Evolutionary conservation across 2,797 vertebrate genomes (phyloP), one percentile per base, ranked within the genome.

Genomic region (Enteromius anoplus): DNA sequence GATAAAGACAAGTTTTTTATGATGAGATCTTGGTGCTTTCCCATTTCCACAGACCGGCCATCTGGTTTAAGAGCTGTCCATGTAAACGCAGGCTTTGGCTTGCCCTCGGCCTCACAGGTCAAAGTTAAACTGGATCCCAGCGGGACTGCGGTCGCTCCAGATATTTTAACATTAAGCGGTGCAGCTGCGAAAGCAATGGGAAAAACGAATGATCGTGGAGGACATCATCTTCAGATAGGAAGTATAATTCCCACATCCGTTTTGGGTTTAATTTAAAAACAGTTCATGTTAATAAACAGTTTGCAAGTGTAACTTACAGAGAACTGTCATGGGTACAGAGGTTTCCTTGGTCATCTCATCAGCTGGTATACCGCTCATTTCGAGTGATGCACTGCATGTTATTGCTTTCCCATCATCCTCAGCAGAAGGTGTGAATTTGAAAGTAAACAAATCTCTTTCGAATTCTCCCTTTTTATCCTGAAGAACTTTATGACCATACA

Each of bases 311-410:
- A 9, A 7, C 94, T 92, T 87, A 95, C 95, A 92, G 26, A 87
- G 81, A 4, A 90, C 82, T 9, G 78, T 78, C 2, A 94, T 62
- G 12, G n/a, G 45, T 47, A 86, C 49, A 0, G 55, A 86, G 71
- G 90, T 91, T 80, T 93, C 89, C 72, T 64, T 91, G 77, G 34
- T 89, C 42, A 3, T 69, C 58, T 85, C 62, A 5, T 87, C 84
- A 0, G 53, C 1, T 0, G 88, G 87, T 21, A 93, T 84, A 1
- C 82, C 81, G 0, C 23, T 10, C 8, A 93, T 68, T 2, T 71
- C 10, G 58, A 94, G 86, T 0, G n/a, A 72, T 37, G 90, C 93
- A 26, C 89, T 89, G 90, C 95, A 95, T 55, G 75, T 93, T 78
- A 94, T 78, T 23, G 11, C 83, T 2, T 23, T 69, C 2, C 88